Percentiles rank a stretch among this genome's conserved stretches.
Evolutionary conservation across 2,888 invertebrate genomes (phyloP).

Genomic region (Tipula unca): DNA sequence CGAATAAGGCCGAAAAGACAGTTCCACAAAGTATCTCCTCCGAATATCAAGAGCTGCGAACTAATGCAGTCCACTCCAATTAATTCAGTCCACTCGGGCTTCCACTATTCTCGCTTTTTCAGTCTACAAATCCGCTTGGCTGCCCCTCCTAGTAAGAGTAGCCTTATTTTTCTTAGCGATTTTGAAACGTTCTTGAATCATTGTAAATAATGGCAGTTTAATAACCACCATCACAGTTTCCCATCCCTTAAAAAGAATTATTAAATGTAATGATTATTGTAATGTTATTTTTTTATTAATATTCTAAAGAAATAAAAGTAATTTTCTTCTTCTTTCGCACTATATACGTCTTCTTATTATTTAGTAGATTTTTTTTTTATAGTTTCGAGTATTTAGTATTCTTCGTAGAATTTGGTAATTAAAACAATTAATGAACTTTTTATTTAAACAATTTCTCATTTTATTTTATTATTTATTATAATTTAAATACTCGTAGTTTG

Average conservation of each 20-base stretch:
- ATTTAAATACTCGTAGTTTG: not conserved
- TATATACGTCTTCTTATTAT: not conserved
- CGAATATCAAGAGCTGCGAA: too few relatives aligned
- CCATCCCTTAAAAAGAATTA: not conserved
- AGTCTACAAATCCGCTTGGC: too few relatives aligned
- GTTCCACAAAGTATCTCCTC: too few relatives aligned
- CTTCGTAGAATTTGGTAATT: not conserved
- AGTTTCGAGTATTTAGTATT: not conserved
- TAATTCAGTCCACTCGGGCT: too few relatives aligned
- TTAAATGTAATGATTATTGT: constrained; percentile 14
- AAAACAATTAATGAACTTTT: constrained; percentile 2
- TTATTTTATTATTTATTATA: not conserved
- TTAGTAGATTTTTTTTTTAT: not conserved
- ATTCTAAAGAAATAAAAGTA: not conserved
- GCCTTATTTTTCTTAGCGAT: too few relatives aligned
- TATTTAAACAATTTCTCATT: not conserved
- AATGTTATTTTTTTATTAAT: not conserved
- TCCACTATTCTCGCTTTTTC: too few relatives aligned
- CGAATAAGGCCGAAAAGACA: too few relatives aligned
- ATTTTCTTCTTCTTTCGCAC: not conserved
- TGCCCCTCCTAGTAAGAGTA: too few relatives aligned
- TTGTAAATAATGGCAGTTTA: not conserved
- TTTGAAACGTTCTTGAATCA: too few relatives aligned
- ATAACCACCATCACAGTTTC: not conserved
- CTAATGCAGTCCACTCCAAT: too few relatives aligned